Evolutionary conservation across 2,888 invertebrate genomes (phyloP).

Genomic region (Tetranychus truncatus): DNA sequence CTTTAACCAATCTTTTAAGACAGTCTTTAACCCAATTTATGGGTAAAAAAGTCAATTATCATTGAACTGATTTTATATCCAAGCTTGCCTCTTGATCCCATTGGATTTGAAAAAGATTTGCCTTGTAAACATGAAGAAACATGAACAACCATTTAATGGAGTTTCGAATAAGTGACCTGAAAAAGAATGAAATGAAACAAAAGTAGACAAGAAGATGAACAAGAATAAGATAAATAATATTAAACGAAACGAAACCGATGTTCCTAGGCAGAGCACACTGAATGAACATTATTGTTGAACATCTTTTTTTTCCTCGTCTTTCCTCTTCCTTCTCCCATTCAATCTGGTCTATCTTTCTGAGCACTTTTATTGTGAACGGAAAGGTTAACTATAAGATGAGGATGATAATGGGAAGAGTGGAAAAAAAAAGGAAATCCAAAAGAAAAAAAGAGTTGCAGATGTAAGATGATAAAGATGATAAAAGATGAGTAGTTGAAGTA

Average conservation of each 20-base stretch:
- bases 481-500: not conserved
- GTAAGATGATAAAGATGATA: not conserved
- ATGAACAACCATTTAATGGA: not conserved
- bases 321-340: too few species aligned
- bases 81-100: too few species aligned
- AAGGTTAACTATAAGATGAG: not conserved
- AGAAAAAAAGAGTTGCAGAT: not conserved
- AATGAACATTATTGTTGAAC: too few species aligned
- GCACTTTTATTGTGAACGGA: not conserved
- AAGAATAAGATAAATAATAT: not conserved
- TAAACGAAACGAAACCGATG: not conserved
- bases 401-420: not conserved
- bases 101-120: not conserved
- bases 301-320: too few species aligned
- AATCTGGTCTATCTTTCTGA: too few species aligned
- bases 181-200: not conserved
- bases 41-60: too few species aligned
- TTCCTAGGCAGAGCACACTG: not conserved
- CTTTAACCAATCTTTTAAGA: too few species aligned
- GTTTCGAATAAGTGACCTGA: not conserved
- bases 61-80: too few species aligned
- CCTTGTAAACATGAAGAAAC: not conserved
- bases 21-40: too few species aligned
- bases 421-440: not conserved
- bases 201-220: not conserved